Conservation (phyloP, 2,113 vertebrate species). For the Pongo pygmaeus region DNA sequence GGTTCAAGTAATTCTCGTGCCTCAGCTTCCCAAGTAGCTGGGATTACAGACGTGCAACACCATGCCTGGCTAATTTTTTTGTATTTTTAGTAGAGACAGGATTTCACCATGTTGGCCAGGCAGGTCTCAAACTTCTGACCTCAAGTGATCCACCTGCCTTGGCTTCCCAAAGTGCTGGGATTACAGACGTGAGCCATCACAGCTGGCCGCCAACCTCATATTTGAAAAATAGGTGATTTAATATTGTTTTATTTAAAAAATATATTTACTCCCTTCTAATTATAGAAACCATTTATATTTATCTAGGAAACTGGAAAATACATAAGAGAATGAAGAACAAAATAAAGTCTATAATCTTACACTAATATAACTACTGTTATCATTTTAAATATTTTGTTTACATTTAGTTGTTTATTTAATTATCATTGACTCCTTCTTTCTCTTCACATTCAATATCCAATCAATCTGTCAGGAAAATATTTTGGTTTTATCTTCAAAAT, state of each 20-base stretch:
- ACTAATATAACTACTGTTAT: not conserved
- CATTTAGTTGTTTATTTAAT: not conserved
- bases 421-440: not conserved
- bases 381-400: not conserved
- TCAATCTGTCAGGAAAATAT: not conserved
- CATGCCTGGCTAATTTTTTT: no score
- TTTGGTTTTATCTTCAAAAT: constrained; percentile 33
- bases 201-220: not conserved
- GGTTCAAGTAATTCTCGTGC: no score
- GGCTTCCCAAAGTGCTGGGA: no score
- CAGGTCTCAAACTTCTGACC: no score
- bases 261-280: not conserved
- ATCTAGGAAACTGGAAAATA: not conserved
- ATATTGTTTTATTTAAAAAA: not conserved
- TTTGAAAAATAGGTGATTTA: not conserved
- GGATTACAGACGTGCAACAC: no score
- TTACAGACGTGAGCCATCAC: no score
- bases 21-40: no score
- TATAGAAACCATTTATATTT: not conserved
- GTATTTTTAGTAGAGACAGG: no score
- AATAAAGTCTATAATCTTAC: not conserved
- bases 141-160: no score
- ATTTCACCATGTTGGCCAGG: no score
- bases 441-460: not conserved
- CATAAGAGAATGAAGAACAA: not conserved